phyloP scores from a whole-genome alignment of 2,888 invertebrate species.

The Lucinisca nassula region DNA sequence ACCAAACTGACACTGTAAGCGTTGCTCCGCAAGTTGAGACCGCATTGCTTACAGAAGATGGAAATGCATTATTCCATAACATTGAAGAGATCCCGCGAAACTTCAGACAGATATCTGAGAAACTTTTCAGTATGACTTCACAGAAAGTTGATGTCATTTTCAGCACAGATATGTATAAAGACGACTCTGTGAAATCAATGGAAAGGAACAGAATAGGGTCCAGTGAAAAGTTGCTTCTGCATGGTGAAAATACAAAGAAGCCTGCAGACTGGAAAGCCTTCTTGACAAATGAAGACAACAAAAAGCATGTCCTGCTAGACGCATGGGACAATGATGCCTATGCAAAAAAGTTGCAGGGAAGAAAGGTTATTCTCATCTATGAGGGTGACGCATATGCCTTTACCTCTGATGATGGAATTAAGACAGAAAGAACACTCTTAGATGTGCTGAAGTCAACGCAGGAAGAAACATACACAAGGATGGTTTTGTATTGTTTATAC shows the following conservation, averaged over 20 bases:
- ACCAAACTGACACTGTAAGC: not conserved
- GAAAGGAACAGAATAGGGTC: constrained; percentile 26
- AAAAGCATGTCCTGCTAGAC: not conserved
- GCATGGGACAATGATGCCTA: constrained; percentile 38
- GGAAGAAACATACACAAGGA: constrained; percentile 34
- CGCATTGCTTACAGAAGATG: constrained; percentile 23
- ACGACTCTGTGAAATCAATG: constrained; percentile 13
- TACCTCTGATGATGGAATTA: constrained; percentile 44
- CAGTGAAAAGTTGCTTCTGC: constrained; percentile 21
- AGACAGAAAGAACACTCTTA: constrained; percentile 20
- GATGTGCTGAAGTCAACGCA: constrained; percentile 32
- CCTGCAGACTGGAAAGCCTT: constrained; percentile 41
- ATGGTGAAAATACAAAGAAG: constrained; percentile 32
- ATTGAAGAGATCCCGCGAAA: constrained; percentile 36
- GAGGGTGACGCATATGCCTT: constrained; percentile 40
- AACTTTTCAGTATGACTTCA: constrained; percentile 43
- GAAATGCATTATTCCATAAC: constrained; percentile 44
- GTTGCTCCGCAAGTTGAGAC: not conserved
- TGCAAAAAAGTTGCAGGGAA: constrained; percentile 42
- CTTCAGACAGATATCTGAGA: constrained; percentile 30
- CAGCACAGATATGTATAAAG: constrained; percentile 33
- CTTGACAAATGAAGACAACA: constrained; percentile 19
- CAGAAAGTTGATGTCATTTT: constrained; percentile 33
- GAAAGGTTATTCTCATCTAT: constrained; percentile 25
- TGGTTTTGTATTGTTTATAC: constrained; percentile 44